Evolutionary conservation across 1,140 invertebrate genomes (phyloP).

Genomic region (Drosophila pseudoobscura): DNA sequence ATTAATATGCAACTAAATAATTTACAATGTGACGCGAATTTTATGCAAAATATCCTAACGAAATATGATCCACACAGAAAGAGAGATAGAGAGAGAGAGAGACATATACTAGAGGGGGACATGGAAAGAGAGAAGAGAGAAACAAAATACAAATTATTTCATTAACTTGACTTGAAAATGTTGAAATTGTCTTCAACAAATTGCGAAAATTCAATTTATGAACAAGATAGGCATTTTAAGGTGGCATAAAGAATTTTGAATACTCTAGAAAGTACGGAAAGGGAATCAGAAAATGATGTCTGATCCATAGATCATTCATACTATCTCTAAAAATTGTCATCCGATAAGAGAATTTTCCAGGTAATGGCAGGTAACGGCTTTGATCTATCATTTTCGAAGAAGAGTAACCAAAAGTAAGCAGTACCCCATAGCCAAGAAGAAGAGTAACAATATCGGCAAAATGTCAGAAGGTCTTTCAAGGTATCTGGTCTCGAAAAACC

Average conservation of each 20-base stretch:
- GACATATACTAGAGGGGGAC: too few relatives aligned
- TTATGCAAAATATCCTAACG: constrained; percentile 40
- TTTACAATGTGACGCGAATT: constrained; percentile 67
- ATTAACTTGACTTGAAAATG: constrained; percentile 46
- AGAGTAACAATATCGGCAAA: constrained; percentile 32
- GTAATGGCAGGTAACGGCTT: too few relatives aligned
- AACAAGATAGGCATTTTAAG: background rate
- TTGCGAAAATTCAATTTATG: constrained; percentile 45
- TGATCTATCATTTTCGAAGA: too few relatives aligned
- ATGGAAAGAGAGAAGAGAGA: background rate
- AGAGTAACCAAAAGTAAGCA: constrained; percentile 6
- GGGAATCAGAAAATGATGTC: background rate
- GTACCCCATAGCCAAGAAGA: background rate
- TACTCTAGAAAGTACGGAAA: constrained; percentile 13
- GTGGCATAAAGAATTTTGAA: background rate
- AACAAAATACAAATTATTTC: constrained; percentile 47
- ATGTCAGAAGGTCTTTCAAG: constrained; percentile 65
- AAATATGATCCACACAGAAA: constrained; percentile 8
- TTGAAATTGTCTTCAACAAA: constrained; percentile 56
- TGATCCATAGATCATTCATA: background rate
- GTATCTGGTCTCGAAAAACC: constrained; percentile 55
- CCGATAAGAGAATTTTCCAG: too few relatives aligned
- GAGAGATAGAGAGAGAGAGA: background rate
- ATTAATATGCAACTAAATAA: constrained; percentile 76
- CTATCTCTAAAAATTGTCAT: too few relatives aligned